Base-by-base conservation (phyloP, 2,888 invertebrate genomes). In the Stenoptilia bipunctidactyla region DNA sequence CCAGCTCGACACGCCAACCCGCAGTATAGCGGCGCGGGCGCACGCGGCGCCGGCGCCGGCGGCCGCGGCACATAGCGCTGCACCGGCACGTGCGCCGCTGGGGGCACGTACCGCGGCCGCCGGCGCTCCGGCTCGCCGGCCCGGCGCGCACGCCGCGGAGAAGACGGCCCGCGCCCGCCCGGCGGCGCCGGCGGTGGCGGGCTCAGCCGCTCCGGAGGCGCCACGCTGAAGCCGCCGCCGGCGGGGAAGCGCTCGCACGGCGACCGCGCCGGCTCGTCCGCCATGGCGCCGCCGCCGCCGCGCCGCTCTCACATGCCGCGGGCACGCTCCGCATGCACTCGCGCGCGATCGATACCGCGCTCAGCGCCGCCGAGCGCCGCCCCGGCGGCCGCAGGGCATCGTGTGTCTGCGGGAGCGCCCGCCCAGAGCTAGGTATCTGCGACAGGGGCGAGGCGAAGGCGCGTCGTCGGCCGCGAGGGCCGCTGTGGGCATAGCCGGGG, bases 11-110 rank as follows among this genome's bases (percentile, higher is more conserved):
- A 82, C 50, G 80, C 74, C 63, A 82, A 56, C 49, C 84, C 85
- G 52, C 87, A 87, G 65, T 87, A 87, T 36, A 85, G 84, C 49
- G 86, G 86, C 40, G 84, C 85, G 20, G 75, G 75, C 37, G 75
- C 71, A 35, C 79, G 73, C 52, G 72, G 59, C 50, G 71, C 58
- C 50, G 77, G 79, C 39, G 79, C 77, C 30, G 85, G 85, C 45
- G 85, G 87, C 55, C 88, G 85, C 41, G 90, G 89, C 50, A 90
- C 89, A 65, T 90, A 90, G 53, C 90, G 86, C 73, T 90, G 90
- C 49, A 90, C 89, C 12, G 90, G 90, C 56, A 89, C 88, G 67
- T 90, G 90, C 12, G 89, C 89, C 45, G 89, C 88, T 4, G 90
- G 88, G 13, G 90, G 88, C 49, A 89, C 86, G 55, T 90, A 89